phyloP scores from a whole-genome alignment of 2,888 invertebrate species.

The Torymus aiolomorphi region DNA sequence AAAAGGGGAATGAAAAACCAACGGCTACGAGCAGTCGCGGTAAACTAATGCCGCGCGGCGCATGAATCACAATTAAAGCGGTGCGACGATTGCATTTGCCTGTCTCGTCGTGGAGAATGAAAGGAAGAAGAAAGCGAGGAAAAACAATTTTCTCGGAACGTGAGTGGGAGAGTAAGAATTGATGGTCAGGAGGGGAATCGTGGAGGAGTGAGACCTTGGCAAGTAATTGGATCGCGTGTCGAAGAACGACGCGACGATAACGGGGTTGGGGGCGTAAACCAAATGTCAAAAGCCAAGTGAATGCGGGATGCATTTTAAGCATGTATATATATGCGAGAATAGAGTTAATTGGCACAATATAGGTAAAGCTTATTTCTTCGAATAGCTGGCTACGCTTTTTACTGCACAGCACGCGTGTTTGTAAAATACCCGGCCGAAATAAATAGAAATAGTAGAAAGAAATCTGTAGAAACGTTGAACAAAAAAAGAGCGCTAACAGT shows the following conservation, averaged over 20 bases:
- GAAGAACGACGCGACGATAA: not conserved
- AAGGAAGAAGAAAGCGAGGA: not conserved
- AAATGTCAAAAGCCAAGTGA: slow-evolving; percentile 57
- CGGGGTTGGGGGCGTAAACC: slow-evolving; percentile 60
- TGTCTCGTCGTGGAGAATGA: not conserved
- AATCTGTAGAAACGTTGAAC: too few species aligned
- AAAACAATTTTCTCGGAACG: slow-evolving; percentile 40
- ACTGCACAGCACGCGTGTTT: too few species aligned
- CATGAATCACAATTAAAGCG: slow-evolving; percentile 40
- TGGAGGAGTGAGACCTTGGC: not conserved
- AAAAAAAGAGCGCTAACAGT: too few species aligned
- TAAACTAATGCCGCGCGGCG: not conserved
- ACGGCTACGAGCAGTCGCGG: not conserved
- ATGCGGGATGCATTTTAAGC: not conserved
- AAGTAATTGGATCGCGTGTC: slow-evolving; percentile 62
- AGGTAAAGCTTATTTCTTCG: too few species aligned
- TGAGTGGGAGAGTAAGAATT: slow-evolving; percentile 27
- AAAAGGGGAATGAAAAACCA: not conserved
- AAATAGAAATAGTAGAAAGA: too few species aligned
- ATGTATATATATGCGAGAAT: too few species aligned
- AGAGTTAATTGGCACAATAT: too few species aligned
- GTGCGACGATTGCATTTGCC: slow-evolving; percentile 21
- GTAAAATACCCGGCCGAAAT: too few species aligned
- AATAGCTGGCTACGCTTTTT: too few species aligned
- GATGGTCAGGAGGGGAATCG: slow-evolving; percentile 34